Percentiles rank a stretch among this genome's conserved stretches.
phyloP scores from a whole-genome alignment of 2,113 vertebrate species.

The Heloderma charlesbogerti region DNA sequence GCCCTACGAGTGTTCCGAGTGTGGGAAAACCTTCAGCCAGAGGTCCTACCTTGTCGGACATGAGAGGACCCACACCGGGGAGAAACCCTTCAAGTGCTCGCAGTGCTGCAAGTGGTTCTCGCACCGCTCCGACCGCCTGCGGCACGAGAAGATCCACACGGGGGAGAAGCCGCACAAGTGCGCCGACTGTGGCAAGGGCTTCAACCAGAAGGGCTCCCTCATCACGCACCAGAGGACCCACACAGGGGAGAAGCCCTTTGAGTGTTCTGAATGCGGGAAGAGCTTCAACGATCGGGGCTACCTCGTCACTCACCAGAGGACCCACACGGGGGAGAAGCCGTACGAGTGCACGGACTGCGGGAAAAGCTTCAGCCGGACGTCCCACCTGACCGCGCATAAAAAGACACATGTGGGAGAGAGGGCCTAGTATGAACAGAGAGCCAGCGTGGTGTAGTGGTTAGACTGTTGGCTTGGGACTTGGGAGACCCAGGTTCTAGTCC shows the following conservation, averaged over 20 bases:
- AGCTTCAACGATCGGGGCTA: conserved; percentile 13
- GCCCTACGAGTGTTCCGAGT: not conserved
- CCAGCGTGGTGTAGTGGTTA: no score
- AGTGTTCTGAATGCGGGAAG: not conserved
- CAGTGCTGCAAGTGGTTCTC: conserved; percentile 12
- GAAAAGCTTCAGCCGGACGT: conserved; percentile 12
- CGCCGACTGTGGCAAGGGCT: not conserved
- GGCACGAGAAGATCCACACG: conserved; percentile 14
- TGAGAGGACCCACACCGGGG: not conserved
- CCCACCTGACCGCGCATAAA: conserved; percentile 1
- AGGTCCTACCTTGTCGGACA: not conserved
- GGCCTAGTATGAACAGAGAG: no score
- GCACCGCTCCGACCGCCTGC: not conserved
- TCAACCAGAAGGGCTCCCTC: not conserved
- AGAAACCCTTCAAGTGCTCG: not conserved
- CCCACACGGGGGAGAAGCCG: not conserved
- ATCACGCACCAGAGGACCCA: conserved; percentile 7
- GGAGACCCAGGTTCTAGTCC: no score
- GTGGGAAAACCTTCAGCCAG: conserved; percentile 18
- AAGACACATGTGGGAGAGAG: not conserved
- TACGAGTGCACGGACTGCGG: not conserved
- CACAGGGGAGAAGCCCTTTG: not conserved
- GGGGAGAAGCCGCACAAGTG: not conserved
- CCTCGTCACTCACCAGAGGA: not conserved
- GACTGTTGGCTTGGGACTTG: not conserved